These are phyloP conservation scores for Pyrochroa serraticornis DNA, from an alignment of 2,888 invertebrate genomes.

Conservation along the genomic window DNA sequence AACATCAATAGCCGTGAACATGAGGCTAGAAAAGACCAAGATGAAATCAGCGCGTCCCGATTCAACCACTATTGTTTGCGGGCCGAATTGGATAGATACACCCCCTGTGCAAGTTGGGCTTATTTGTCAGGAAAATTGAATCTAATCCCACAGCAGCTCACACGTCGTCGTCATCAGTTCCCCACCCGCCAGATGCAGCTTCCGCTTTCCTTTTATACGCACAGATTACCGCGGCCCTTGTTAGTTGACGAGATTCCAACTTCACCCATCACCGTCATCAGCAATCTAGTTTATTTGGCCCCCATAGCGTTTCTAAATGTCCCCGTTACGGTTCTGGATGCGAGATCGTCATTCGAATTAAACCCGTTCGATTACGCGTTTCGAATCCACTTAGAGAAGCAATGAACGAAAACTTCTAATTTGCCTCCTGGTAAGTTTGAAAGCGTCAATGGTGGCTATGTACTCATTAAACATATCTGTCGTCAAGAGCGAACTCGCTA, in stretches of 20 bases:
- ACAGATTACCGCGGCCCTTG: constrained; percentile 4
- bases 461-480: constrained; percentile 26
- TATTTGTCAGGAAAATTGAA: constrained; percentile 26
- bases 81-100: constrained; percentile 24
- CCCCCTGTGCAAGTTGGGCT: constrained; percentile 17
- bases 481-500: constrained; percentile 18
- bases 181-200: neutral
- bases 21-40: constrained; percentile 6
- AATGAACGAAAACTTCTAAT: no score
- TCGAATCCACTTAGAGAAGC: no score
- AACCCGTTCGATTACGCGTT: no score
- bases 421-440: no score
- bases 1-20: constrained; percentile 11
- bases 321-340: no score
- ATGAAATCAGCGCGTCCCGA: constrained; percentile 17
- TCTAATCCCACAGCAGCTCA: constrained; percentile 19
- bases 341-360: no score
- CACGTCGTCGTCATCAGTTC: constrained; percentile 23
- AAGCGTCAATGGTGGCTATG: constrained; percentile 22
- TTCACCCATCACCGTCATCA: neutral
- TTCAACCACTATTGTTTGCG: constrained; percentile 18
- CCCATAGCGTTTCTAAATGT: no score
- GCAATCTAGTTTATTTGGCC: no score
- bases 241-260: constrained; percentile 2
- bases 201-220: constrained; percentile 3